Percentiles rank a stretch among this genome's conserved stretches.
Evolutionary conservation across 2,888 invertebrate genomes (phyloP).

Genomic region (Tetrapedia diversipes): DNA sequence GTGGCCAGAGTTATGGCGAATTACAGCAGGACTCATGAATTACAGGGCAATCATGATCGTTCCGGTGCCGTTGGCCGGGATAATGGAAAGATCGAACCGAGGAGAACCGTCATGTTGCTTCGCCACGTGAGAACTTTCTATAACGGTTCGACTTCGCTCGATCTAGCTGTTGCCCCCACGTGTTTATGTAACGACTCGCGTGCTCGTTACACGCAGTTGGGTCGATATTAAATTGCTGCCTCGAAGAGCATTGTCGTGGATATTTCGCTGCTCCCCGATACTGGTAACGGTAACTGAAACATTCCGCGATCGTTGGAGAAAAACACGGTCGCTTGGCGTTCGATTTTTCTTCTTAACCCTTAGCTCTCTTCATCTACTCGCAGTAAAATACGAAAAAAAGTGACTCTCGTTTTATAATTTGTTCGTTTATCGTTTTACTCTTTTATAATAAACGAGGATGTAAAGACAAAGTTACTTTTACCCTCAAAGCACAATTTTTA

Average conservation of each 20-base stretch:
- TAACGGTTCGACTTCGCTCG: constrained; percentile 13
- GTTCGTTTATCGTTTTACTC: too few species aligned
- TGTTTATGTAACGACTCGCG: constrained; percentile 18
- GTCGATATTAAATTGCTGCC: constrained; percentile 13
- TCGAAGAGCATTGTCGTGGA: not conserved
- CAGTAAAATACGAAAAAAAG: too few species aligned
- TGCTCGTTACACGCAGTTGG: not conserved
- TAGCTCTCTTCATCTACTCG: too few species aligned
- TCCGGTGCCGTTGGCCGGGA: constrained; percentile 38
- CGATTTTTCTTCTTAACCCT: not conserved
- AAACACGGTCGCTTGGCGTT: too few species aligned
- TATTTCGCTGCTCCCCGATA: not conserved
- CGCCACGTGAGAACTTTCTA: constrained; percentile 20
- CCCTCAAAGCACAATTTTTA: too few species aligned
- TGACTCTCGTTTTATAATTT: too few species aligned
- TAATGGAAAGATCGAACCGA: constrained; percentile 46
- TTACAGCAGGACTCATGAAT: constrained; percentile 54
- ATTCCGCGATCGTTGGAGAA: too few species aligned
- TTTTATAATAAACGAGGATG: too few species aligned
- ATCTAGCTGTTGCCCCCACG: not conserved
- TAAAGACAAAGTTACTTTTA: too few species aligned
- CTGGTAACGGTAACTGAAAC: too few species aligned
- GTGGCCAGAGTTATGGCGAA: constrained; percentile 34
- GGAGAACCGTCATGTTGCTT: too few species aligned
- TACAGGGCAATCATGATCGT: constrained; percentile 49